Conservation (phyloP, 1,140 invertebrate genomes). For the Rhizoglyphus robini region DNA sequence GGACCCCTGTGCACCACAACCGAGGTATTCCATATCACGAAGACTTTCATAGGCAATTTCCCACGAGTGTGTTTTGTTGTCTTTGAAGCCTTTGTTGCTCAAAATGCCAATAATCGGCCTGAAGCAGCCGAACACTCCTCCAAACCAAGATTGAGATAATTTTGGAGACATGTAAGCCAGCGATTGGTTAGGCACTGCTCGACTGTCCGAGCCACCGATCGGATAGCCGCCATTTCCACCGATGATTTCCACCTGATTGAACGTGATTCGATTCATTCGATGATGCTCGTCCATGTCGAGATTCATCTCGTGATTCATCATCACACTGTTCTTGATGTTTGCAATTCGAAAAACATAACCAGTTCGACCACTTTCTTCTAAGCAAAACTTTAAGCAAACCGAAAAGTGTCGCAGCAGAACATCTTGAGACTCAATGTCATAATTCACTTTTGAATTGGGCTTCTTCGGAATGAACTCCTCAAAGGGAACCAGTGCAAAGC, state of each 20-base stretch:
- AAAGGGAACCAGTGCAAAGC: no score
- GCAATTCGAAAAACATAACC: no score
- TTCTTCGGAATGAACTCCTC: no score
- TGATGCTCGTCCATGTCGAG: neutral
- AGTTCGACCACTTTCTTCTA: no score
- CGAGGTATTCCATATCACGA: slow-evolving; percentile 77
- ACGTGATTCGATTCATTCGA: no score
- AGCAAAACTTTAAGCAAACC: no score
- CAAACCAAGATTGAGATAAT: slow-evolving; percentile 47
- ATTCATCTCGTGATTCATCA: slow-evolving; percentile 9
- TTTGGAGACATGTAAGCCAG: slow-evolving; percentile 5
- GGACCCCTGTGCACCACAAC: slow-evolving; percentile 87
- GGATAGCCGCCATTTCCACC: no score
- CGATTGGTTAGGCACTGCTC: neutral
- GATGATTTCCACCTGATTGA: no score
- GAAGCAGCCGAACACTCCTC: slow-evolving; percentile 69
- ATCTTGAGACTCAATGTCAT: no score
- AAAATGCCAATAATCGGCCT: slow-evolving; percentile 69
- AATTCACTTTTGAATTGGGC: no score
- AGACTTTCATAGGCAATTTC: slow-evolving; percentile 88
- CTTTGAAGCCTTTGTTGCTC: slow-evolving; percentile 39
- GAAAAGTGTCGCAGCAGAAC: no score
- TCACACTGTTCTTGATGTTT: neutral
- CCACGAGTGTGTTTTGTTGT: slow-evolving; percentile 63
- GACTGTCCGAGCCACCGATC: no score